Conservation (phyloP, 37 sponge, comb jelly and placozoan species). For the Chondrosia reniformis region DNA sequence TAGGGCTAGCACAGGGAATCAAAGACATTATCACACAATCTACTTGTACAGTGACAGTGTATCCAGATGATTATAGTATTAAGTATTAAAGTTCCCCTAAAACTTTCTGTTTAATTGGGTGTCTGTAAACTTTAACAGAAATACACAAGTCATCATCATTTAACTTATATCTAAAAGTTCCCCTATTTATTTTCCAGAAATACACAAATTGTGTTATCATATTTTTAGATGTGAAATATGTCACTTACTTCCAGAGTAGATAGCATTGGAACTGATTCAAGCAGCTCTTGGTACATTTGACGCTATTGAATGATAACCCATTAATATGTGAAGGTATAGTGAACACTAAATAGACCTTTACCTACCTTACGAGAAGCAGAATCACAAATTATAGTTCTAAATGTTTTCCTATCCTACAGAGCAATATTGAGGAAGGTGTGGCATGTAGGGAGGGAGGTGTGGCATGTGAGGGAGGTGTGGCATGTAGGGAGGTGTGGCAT, state of each 20-base stretch:
- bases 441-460: neutral
- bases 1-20: constrained; percentile 26
- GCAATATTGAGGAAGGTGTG: neutral
- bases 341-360: neutral
- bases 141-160: too few relatives aligned
- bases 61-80: too few relatives aligned
- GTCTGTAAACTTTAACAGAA: too few relatives aligned
- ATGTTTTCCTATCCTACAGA: constrained; percentile 69
- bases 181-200: too few relatives aligned
- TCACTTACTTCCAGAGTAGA: constrained; percentile 70
- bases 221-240: too few relatives aligned
- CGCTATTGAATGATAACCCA: constrained; percentile 41
- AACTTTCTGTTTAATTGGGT: too few relatives aligned
- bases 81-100: too few relatives aligned
- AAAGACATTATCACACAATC: neutral
- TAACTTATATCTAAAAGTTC: too few relatives aligned
- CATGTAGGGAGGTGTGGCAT: neutral
- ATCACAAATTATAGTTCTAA: constrained; percentile 81
- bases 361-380: constrained; percentile 79
- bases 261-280: constrained; percentile 86
- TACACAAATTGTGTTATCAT: too few relatives aligned
- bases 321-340: neutral
- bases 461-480: neutral
- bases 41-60: neutral
- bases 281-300: constrained; percentile 72